Evolutionary conservation across 2,113 vertebrate species (phyloP), one percentile per base, ranked within the genome.

Genomic region (Noctilio leporinus): DNA sequence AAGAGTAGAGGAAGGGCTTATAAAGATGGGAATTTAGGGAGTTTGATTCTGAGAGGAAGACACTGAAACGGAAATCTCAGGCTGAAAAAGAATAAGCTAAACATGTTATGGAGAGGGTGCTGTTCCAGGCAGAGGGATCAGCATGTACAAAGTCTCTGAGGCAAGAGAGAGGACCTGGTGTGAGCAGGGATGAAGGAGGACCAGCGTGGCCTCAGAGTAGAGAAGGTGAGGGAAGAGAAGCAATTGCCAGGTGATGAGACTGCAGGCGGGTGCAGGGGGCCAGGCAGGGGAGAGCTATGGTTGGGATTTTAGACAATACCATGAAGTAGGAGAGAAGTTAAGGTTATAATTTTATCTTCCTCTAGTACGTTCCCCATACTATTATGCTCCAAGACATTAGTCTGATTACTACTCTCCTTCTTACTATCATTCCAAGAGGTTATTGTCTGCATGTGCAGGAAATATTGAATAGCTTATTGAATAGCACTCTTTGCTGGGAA

Each of bases 201-300:
- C 4, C 1, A 3, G 16, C 12, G 5, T 53, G 33, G 22, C 10
- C 0, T 1, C 38, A 20, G 12, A 0, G 33, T 12, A 1, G 55
- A 49, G 80, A 16, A 84, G 19, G 35, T 47, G 17, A 28, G 49
- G 49, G 47, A 33, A 59, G 26, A 38, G 33, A 49, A 45, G 30
- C 10, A 40, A 33, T 20, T 1, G 30, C 43, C 69, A 62, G 53
- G 24, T 28, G 45, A 19, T 17, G 16, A n/a, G 35, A 35, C 22
- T 53, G 38, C 55, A 24, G 1, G 67, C 14, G 2, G n/a, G 40
- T 38, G 38, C 55, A 38, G 33, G 30, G 67, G 28, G 16, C 40
- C 12, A 11, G 57, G 57, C 24, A 8, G 40, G 30, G 33, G 24
- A 24, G 30, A 26, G 30, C 38, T 11, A 0, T 19, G 6, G 0